Evolutionary conservation across 2,113 vertebrate species (phyloP).

Genomic region (Albula goreensis): DNA sequence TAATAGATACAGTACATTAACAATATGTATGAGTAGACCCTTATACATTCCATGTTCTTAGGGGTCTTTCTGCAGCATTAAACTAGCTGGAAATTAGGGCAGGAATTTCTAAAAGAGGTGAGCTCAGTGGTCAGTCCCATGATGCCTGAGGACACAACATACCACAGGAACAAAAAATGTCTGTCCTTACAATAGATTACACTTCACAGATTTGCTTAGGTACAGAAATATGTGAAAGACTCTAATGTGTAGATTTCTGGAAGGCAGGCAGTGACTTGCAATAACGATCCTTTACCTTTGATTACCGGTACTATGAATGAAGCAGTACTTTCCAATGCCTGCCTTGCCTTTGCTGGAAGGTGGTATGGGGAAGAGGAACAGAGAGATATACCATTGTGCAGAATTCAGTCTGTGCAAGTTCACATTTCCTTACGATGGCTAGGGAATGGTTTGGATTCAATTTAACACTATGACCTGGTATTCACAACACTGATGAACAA

Average conservation of each 20-base stretch:
- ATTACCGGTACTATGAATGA: constrained; percentile 70
- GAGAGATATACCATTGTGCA: constrained; percentile 11
- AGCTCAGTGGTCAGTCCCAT: not conserved
- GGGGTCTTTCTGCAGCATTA: not conserved
- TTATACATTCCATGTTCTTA: not conserved
- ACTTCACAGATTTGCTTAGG: not conserved
- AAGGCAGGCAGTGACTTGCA: constrained; percentile 37
- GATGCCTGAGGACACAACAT: not conserved
- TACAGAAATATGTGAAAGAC: not conserved
- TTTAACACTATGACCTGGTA: not conserved
- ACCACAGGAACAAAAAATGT: not conserved
- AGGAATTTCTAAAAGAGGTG: not conserved
- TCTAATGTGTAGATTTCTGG: not conserved
- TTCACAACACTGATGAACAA: not conserved
- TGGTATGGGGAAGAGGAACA: constrained; percentile 58
- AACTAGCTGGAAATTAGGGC: not conserved
- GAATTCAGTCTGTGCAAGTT: not conserved
- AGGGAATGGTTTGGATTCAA: not conserved
- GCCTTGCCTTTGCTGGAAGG: constrained; percentile 78
- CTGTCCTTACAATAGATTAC: not conserved
- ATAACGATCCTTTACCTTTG: constrained; percentile 75
- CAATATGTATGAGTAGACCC: not conserved
- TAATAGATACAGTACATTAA: not conserved
- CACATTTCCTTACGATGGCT: not conserved
- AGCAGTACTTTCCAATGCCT: constrained; percentile 75